Base-by-base conservation (phyloP, 2,797 vertebrate species). In the Brachyrhaphis roseni region DNA sequence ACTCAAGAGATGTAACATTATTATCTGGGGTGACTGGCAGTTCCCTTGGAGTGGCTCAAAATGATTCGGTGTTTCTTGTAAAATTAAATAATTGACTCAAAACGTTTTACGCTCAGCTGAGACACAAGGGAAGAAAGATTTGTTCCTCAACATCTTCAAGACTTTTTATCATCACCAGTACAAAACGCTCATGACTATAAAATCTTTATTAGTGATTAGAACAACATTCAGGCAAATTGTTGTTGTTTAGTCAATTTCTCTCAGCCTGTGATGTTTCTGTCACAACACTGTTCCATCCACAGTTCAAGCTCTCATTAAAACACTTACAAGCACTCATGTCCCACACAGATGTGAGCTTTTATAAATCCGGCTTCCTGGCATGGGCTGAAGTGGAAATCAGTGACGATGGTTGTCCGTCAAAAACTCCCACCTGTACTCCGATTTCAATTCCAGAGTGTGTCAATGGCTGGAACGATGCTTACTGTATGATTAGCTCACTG, bases 1-100 rank as follows among this genome's bases (percentile, higher is more conserved):
- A 72, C 43, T 46, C 41, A 45, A 72, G 12, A 72, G 41, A 72
- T 46, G 41, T 45, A 46, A 72, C 68, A 46, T 72, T 72, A 72
- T 72, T 72, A 72, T 72, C 41, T 18, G n/a, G 41, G 43, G 26
- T n/a, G 26, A 26, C 26, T 45, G 41, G 12, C 26, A 28, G 11
- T 46, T 72, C 28, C 23, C 43, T 72, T 15, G 13, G 12, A 72
- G 26, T 7, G 15, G 41, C 41, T 28, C 13, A 72, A n/a, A 45
- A 45, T 7, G 68, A 43, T n/a, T 57, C 3, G 0, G 6, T 72
- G 26, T n/a, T 64, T 64, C 31, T 34, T 20, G 15, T 7, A 18
- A 59, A 64, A 34, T 64, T 64, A 64, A 64, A 64, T 64, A 64
- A 20, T 64, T 36, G 31, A 20, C 15, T 64, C 31, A 64, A 36